Conservation (phyloP, 2,888 invertebrate species). For the Dichetophora obliterata region DNA sequence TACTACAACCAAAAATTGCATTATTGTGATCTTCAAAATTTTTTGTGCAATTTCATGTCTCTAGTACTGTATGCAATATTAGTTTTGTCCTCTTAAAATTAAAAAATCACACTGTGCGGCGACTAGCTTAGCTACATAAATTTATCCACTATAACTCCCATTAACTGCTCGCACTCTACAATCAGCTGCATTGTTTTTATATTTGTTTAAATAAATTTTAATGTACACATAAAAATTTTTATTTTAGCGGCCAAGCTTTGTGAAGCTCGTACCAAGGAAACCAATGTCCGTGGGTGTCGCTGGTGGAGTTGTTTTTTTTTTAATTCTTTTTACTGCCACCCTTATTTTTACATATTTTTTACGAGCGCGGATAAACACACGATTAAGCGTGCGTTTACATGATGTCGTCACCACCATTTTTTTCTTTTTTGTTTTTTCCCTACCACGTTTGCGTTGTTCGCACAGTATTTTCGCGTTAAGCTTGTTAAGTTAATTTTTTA, state of each 20-base stretch:
- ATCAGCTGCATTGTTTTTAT: not conserved
- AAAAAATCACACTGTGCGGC: no score
- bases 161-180: not conserved
- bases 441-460: conserved; percentile 10
- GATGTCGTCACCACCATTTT: conserved; percentile 5
- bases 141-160: not conserved
- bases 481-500: not conserved
- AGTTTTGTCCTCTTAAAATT: no score
- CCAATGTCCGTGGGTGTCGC: not conserved
- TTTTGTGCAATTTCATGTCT: no score
- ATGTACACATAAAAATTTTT: not conserved
- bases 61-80: no score
- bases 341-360: not conserved
- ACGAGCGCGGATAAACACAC: conserved; percentile 20
- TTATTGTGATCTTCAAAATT: no score
- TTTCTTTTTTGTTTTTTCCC: not conserved
- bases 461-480: not conserved
- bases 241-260: not conserved
- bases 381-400: conserved; percentile 6
- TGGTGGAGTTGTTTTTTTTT: not conserved
- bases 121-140: no score
- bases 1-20: no score
- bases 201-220: conserved; percentile 16
- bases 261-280: not conserved
- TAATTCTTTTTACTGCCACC: not conserved